phyloP scores from a whole-genome alignment of 2,113 vertebrate species.

The Rhabdomys dilectus region DNA sequence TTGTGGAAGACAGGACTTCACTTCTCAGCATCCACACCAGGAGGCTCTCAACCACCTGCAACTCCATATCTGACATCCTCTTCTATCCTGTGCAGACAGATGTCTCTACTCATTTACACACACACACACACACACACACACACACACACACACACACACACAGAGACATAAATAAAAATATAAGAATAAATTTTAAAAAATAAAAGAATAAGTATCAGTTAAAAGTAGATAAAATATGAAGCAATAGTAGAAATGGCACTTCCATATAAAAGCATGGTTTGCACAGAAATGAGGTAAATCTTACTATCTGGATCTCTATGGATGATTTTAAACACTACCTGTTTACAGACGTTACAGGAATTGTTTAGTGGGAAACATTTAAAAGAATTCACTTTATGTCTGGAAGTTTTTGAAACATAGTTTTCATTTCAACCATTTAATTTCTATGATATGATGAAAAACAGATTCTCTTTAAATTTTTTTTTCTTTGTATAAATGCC shows the following conservation, averaged over 20 bases:
- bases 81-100: background rate
- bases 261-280: background rate
- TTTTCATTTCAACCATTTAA: slow-evolving; percentile 63
- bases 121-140: background rate
- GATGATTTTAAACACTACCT: background rate
- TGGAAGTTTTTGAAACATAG: slow-evolving; percentile 36
- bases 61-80: background rate
- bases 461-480: background rate
- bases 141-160: background rate
- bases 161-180: background rate
- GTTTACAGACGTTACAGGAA: background rate
- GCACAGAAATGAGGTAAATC: background rate
- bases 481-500: background rate
- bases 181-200: background rate
- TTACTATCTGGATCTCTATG: background rate
- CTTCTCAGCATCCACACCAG: background rate
- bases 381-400: slow-evolving; percentile 43
- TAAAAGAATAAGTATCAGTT: background rate
- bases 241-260: background rate
- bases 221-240: background rate
- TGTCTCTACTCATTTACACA: background rate
- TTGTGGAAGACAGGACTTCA: background rate
- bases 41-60: background rate
- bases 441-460: slow-evolving; percentile 49
- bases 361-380: slow-evolving; percentile 9